Conservation (phyloP, 1,140 invertebrate species). For the Lasioglossum albipes region DNA sequence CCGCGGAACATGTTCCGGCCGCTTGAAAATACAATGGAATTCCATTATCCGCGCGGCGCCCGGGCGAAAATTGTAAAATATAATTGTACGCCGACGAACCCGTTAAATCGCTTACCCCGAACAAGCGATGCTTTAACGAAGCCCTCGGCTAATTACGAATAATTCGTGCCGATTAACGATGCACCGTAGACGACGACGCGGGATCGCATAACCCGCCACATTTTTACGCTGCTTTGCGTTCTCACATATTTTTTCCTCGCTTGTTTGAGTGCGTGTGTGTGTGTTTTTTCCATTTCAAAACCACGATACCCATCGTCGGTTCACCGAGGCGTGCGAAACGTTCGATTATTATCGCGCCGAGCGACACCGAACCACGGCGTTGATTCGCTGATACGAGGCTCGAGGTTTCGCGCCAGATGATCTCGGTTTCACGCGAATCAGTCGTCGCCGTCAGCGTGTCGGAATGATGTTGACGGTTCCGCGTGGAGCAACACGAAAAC, state of each 20-base stretch:
- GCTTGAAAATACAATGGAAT: slow-evolving; percentile 33
- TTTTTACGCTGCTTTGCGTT: not conserved
- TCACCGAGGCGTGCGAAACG: not conserved
- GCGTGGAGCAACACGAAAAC: too few relatives aligned
- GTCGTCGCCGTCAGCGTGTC: not conserved
- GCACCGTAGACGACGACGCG: not conserved
- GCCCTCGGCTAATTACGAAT: slow-evolving; percentile 26
- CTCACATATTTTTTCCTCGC: not conserved
- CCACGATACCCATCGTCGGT: not conserved
- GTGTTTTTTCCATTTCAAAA: not conserved
- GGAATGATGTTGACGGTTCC: not conserved
- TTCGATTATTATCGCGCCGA: not conserved
- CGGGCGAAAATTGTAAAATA: slow-evolving; percentile 38
- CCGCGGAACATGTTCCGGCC: not conserved
- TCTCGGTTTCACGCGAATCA: slow-evolving; percentile 6
- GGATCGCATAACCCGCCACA: not conserved
- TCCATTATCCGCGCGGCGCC: slow-evolving; percentile 30
- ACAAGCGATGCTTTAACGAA: slow-evolving; percentile 44
- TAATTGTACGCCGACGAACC: slow-evolving; percentile 31
- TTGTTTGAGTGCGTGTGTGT: too few relatives aligned
- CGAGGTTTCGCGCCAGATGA: not conserved
- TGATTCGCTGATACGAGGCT: not conserved
- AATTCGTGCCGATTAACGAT: slow-evolving; percentile 30
- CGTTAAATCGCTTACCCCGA: slow-evolving; percentile 20
- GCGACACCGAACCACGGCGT: not conserved